phyloP scores from a whole-genome alignment of 2,113 vertebrate species.

The Probosciger aterrimus region DNA sequence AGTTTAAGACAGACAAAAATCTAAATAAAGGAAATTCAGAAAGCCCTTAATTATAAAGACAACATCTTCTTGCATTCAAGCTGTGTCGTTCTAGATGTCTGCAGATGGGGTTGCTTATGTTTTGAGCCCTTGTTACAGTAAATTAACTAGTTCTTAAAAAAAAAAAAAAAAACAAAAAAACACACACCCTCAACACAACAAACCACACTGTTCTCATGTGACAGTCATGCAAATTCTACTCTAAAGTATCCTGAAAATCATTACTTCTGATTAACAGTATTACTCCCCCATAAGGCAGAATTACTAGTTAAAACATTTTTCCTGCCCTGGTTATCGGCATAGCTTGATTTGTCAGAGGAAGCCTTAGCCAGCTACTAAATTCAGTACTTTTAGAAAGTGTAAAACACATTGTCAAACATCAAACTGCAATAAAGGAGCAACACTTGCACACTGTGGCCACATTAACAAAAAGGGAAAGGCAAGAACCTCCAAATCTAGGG shows the following conservation, averaged over 20 bases:
- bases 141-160: background rate
- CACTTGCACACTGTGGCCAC: background rate
- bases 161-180: background rate
- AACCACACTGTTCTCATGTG: background rate
- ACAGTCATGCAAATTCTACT: background rate
- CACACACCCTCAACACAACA: background rate
- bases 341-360: background rate
- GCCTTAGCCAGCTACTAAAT: background rate
- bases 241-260: background rate
- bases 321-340: background rate
- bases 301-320: background rate
- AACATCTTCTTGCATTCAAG: background rate
- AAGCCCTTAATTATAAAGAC: background rate
- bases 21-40: background rate
- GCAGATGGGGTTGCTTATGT: background rate
- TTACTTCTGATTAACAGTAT: background rate
- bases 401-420: background rate
- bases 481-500: background rate
- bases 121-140: background rate
- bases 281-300: accelerated
- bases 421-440: background rate
- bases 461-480: background rate
- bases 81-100: background rate
- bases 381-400: background rate
- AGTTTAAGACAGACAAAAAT: background rate